Evolutionary conservation across 1,140 invertebrate species (phyloP).

Genomic region (Eubasilissa regina): DNA sequence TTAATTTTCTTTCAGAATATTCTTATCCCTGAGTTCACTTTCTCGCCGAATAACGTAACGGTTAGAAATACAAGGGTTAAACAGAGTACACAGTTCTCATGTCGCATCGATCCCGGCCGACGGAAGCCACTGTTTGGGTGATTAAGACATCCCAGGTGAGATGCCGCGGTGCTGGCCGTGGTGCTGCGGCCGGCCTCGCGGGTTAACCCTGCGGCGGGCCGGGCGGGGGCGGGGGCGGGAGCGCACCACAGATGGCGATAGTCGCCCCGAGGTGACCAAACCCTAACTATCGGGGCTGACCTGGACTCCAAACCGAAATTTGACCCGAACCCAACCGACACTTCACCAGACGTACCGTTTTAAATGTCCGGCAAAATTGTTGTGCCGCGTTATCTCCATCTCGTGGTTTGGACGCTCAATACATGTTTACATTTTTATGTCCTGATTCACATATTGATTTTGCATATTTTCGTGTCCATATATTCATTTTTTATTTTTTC

Average conservation of each 20-base stretch:
- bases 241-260: constrained; percentile 54
- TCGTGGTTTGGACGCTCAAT: too few relatives aligned
- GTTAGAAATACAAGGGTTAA: too few relatives aligned
- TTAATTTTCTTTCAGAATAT: too few relatives aligned
- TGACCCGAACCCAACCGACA: constrained; percentile 41
- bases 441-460: too few relatives aligned
- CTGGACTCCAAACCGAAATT: constrained; percentile 41
- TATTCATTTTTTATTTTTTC: too few relatives aligned
- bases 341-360: constrained; percentile 18
- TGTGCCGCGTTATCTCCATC: neutral
- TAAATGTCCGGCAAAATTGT: neutral
- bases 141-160: constrained; percentile 27
- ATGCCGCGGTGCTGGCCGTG: constrained; percentile 8
- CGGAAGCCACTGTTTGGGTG: constrained; percentile 3
- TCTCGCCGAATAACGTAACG: too few relatives aligned
- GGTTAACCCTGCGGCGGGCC: constrained; percentile 16
- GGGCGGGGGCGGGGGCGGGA: constrained; percentile 19
- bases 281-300: constrained; percentile 58
- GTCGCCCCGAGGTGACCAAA: constrained; percentile 57
- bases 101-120: too few relatives aligned
- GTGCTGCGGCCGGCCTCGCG: constrained; percentile 29
- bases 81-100: too few relatives aligned
- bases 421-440: too few relatives aligned
- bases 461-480: too few relatives aligned
- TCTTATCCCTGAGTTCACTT: too few relatives aligned